Evolutionary conservation across 2,797 vertebrate genomes (phyloP).

Genomic region (Centropyge bicolor): DNA sequence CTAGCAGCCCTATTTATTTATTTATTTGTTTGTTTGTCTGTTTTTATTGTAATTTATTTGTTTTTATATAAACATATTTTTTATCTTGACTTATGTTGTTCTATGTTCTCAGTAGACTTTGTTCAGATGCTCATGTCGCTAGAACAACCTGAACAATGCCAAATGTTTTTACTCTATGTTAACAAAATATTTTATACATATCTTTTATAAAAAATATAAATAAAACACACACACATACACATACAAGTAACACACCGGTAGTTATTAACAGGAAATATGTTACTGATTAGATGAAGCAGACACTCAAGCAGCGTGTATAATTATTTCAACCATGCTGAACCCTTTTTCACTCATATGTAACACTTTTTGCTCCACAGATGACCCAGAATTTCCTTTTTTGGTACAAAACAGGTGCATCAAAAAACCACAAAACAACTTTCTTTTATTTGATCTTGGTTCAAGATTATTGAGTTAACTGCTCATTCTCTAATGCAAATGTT

Average conservation of each 20-base stretch:
- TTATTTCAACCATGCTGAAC: too few relatives aligned
- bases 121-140: neutral
- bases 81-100: too few relatives aligned
- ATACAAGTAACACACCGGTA: neutral
- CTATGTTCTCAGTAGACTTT: neutral
- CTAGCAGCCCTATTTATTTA: neutral
- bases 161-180: neutral
- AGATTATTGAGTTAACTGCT: too few relatives aligned
- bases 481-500: conserved; percentile 6
- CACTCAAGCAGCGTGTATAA: neutral
- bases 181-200: too few relatives aligned
- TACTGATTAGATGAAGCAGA: neutral
- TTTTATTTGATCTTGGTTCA: too few relatives aligned
- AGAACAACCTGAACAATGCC: neutral
- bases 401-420: too few relatives aligned
- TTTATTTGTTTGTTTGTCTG: neutral
- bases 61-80: neutral
- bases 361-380: too few relatives aligned
- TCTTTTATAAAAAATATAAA: too few relatives aligned
- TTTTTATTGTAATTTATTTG: neutral
- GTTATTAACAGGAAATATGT: neutral
- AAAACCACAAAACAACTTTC: too few relatives aligned
- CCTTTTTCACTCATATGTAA: neutral
- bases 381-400: too few relatives aligned
- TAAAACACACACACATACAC: too few relatives aligned